These are phyloP conservation scores for Dasypus novemcinctus DNA, from an alignment of 2,113 vertebrate species.

Conservation along the genomic window DNA sequence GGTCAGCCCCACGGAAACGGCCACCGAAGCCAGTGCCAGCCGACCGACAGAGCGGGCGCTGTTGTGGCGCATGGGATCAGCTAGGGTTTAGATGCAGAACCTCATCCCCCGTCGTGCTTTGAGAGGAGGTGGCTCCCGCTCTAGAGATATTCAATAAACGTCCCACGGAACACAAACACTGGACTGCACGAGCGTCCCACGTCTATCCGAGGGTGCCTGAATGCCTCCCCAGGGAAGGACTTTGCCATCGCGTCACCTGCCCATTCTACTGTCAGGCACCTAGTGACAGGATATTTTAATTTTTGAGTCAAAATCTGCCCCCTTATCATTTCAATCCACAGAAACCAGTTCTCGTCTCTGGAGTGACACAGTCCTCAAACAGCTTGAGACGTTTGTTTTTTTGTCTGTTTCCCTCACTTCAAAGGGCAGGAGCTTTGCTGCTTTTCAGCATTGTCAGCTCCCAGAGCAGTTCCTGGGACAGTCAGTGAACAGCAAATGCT, in stretches of 20 bases:
- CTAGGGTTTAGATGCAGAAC: background rate
- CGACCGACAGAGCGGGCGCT: too few species aligned
- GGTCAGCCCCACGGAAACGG: background rate
- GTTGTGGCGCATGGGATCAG: too few species aligned
- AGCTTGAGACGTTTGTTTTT: background rate
- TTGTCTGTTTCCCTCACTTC: background rate
- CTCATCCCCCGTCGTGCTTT: background rate
- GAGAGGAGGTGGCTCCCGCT: background rate
- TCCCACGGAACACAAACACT: background rate
- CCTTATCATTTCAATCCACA: background rate
- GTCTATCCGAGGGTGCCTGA: background rate
- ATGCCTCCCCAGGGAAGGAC: background rate
- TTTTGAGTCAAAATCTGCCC: background rate
- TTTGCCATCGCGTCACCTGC: background rate
- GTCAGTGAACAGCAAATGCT: background rate
- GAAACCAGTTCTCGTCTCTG: background rate
- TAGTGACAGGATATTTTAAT: background rate
- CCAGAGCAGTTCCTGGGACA: background rate
- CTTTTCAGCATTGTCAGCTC: background rate
- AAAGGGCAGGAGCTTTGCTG: background rate
- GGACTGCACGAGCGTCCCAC: fast-evolving
- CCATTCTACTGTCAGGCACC: background rate
- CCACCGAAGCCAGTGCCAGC: background rate
- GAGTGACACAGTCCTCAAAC: background rate
- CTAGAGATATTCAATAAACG: background rate